These are phyloP conservation scores for Butastur rufipennis DNA, from an alignment of 2,113 vertebrate species.

Conservation along the genomic window DNA sequence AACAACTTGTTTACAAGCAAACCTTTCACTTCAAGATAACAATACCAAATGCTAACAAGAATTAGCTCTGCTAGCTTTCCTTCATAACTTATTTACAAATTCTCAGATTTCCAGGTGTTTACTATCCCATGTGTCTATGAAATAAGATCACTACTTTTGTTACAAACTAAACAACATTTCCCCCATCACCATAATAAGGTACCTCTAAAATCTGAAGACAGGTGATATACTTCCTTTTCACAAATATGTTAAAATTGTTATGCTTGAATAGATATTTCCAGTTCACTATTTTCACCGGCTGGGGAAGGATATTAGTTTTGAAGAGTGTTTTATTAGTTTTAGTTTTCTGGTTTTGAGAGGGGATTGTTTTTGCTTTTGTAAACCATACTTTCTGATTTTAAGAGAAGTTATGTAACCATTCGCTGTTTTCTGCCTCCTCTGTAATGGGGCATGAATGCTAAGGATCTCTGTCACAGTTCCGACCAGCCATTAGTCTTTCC, in stretches of 20 bases:
- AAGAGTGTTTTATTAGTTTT: not conserved
- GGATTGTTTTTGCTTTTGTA: not conserved
- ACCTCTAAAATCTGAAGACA: not conserved
- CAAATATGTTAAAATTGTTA: not conserved
- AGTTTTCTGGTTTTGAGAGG: not conserved
- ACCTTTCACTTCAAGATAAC: not conserved
- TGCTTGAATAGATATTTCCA: not conserved
- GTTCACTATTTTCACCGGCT: not conserved
- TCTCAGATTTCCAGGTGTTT: not conserved
- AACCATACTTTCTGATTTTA: not conserved
- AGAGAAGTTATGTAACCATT: not conserved
- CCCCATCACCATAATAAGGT: not conserved
- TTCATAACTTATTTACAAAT: not conserved
- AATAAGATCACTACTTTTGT: not conserved
- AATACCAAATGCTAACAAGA: not conserved
- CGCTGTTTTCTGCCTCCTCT: not conserved
- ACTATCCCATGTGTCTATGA: not conserved
- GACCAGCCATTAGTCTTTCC: not conserved
- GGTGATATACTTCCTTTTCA: not conserved
- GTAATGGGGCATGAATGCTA: not conserved
- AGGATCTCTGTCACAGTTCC: not conserved
- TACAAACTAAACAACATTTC: not conserved
- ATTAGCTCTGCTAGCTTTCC: not conserved
- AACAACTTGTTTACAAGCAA: not conserved
- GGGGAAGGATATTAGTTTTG: not conserved